Percentiles rank a stretch among this genome's conserved stretches.
Conservation (phyloP, 2,797 vertebrate genomes). For the Pseudomugil tenellus region DNA sequence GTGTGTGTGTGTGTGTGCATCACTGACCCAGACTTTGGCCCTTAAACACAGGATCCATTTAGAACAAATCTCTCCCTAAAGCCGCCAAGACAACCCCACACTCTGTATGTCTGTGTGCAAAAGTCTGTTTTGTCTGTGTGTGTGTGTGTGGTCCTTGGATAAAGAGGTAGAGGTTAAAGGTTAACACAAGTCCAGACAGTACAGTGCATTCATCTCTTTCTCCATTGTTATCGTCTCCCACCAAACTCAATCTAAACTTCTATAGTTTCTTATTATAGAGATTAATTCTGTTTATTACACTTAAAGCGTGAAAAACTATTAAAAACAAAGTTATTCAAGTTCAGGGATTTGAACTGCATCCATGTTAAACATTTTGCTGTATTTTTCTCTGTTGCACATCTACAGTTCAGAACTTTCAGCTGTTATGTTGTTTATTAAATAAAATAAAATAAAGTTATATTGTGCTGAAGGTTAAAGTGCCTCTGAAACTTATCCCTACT, state of each 20-base stretch:
- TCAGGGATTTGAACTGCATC: too few relatives aligned
- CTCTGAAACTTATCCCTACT: too few relatives aligned
- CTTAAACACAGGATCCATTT: constrained; percentile 68
- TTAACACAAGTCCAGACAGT: constrained; percentile 57
- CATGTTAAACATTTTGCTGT: too few relatives aligned
- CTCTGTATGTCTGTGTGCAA: constrained; percentile 17
- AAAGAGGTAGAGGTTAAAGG: constrained; percentile 46
- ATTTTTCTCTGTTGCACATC: too few relatives aligned
- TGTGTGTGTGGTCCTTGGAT: constrained; percentile 19
- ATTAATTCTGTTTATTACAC: not conserved
- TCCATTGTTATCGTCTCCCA: too few relatives aligned
- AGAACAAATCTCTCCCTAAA: constrained; percentile 39
- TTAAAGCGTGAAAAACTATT: not conserved
- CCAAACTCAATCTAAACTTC: too few relatives aligned
- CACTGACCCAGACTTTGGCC: constrained; percentile 51
- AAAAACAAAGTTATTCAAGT: too few relatives aligned
- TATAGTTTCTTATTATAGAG: too few relatives aligned
- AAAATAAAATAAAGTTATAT: too few relatives aligned
- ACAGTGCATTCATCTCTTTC: constrained; percentile 14
- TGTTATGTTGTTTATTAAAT: too few relatives aligned
- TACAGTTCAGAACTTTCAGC: too few relatives aligned
- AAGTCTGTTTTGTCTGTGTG: constrained; percentile 8
- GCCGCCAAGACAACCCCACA: constrained; percentile 45
- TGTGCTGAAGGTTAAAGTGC: too few relatives aligned
- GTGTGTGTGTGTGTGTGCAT: constrained; percentile 24